Percentiles rank a stretch among this genome's conserved stretches.
Conservation (phyloP, 2,797 vertebrate species). For the Pangasius sanitwongsei region DNA sequence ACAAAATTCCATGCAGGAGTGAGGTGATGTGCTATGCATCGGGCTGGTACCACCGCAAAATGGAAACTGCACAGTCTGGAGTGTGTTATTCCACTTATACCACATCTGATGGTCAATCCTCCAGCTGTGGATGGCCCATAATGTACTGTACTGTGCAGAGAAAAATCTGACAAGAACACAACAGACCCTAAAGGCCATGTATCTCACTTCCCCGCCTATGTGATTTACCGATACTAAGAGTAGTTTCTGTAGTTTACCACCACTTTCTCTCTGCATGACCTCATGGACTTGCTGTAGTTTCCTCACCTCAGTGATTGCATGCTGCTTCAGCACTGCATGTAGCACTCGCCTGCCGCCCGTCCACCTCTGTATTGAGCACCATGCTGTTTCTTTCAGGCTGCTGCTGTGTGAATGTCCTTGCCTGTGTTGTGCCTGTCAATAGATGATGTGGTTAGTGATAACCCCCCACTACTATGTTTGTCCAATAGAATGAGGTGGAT, state of each 20-base stretch:
- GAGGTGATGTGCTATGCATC: neutral
- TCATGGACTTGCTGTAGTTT: neutral
- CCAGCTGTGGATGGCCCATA: neutral
- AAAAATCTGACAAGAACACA: neutral
- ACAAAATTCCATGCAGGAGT: neutral
- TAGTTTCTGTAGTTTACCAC: neutral
- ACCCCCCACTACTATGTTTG: constrained; percentile 33
- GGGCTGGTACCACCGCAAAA: neutral
- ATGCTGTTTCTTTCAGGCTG: constrained; percentile 24
- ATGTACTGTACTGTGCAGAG: neutral
- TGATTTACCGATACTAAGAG: neutral
- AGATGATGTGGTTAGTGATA: constrained; percentile 31
- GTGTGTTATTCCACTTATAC: neutral
- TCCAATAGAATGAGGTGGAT: constrained; percentile 26
- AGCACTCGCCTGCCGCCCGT: neutral
- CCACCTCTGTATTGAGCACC: constrained; percentile 14
- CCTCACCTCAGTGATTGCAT: constrained; percentile 11
- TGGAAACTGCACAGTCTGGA: neutral
- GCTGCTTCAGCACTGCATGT: constrained; percentile 12
- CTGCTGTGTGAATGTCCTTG: constrained; percentile 32
- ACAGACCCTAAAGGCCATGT: neutral
- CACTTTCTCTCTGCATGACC: neutral
- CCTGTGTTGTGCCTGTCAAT: constrained; percentile 21
- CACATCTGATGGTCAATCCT: neutral
- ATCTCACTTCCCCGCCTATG: neutral